These are phyloP conservation scores for Macheiramphus alcinus DNA, from an alignment of 2,113 vertebrate genomes.

Conservation along the genomic window DNA sequence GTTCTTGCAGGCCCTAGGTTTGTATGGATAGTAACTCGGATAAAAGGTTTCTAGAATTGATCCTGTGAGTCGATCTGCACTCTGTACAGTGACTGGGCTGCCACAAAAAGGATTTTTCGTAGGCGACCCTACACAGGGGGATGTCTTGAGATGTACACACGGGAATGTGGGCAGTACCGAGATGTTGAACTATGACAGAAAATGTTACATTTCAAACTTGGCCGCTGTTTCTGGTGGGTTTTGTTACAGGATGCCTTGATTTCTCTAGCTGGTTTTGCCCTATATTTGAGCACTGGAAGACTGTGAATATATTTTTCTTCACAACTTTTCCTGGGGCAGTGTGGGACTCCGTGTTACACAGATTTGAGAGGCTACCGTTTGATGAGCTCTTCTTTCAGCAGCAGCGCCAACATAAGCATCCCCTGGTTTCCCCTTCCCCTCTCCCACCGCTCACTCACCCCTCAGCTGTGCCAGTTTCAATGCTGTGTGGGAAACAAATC, in stretches of 20 bases:
- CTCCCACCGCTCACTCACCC: not conserved
- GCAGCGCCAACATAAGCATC: not conserved
- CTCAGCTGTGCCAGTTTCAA: not conserved
- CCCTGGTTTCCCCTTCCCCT: not conserved
- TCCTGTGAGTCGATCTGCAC: not conserved
- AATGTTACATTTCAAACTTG: not conserved
- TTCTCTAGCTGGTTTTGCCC: not conserved
- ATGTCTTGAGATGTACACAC: not conserved
- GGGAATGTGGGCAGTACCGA: not conserved
- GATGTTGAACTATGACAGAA: not conserved
- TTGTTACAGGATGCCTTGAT: not conserved
- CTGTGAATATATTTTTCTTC: not conserved
- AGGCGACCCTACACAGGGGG: not conserved
- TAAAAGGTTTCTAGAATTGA: not conserved
- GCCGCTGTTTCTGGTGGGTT: not conserved
- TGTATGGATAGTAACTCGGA: not conserved
- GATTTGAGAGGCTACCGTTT: not conserved
- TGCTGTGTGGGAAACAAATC: constrained; percentile 21
- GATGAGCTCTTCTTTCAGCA: not conserved
- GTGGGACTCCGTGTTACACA: not conserved
- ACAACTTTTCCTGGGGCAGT: not conserved
- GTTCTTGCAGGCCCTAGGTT: not conserved
- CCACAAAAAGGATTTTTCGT: not conserved
- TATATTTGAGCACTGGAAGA: not conserved
- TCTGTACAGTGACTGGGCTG: not conserved